Conservation (phyloP, 2,113 vertebrate genomes). For the Sinocyclocheilus anophthalmus region DNA sequence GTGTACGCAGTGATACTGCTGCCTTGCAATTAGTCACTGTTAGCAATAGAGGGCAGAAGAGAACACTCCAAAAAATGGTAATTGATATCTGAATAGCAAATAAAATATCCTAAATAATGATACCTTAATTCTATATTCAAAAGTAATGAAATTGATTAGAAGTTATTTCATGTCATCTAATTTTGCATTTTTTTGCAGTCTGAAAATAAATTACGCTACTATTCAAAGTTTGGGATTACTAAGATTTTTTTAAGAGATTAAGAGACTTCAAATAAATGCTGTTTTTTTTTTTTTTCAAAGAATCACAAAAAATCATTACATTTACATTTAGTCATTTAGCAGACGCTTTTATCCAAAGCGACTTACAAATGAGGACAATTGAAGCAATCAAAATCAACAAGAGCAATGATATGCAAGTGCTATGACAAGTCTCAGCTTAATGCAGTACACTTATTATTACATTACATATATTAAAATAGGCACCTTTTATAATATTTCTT, state of each 20-base stretch:
- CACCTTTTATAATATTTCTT: too few relatives aligned
- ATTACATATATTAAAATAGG: background rate
- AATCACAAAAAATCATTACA: background rate
- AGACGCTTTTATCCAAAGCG: too few relatives aligned
- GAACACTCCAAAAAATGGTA: background rate
- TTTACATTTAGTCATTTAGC: too few relatives aligned
- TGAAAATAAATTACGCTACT: background rate
- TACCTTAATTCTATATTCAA: background rate
- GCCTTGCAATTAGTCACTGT: background rate
- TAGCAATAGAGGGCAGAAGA: slow-evolving; percentile 42
- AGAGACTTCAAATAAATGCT: background rate
- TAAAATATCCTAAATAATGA: background rate
- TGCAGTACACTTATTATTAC: too few relatives aligned
- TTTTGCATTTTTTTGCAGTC: background rate
- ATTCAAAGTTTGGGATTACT: background rate
- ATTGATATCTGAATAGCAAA: background rate
- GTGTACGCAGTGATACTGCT: background rate
- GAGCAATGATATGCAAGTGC: too few relatives aligned
- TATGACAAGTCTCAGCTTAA: too few relatives aligned
- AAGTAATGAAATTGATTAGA: background rate
- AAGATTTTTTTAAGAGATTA: background rate
- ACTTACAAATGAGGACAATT: too few relatives aligned
- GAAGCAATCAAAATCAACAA: too few relatives aligned
- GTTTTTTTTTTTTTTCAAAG: background rate
- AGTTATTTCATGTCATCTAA: background rate